A percentile compares a stretch with the other conserved stretches of the same genome.
Evolutionary conservation across 1,140 invertebrate genomes (phyloP).

Genomic region (Idris sp.): DNA sequence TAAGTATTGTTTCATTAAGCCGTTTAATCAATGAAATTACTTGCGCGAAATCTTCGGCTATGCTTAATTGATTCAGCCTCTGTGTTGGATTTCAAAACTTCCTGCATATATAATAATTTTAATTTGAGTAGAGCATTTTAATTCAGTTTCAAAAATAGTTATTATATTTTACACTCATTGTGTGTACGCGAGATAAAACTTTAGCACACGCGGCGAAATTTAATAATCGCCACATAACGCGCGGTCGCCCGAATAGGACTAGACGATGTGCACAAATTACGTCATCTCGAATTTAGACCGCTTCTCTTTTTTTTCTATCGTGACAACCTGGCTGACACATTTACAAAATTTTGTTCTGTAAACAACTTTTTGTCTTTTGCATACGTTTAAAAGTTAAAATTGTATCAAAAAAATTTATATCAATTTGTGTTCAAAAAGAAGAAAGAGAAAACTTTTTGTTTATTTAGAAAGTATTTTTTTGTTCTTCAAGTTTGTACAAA

Average conservation of each 20-base stretch:
- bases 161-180: constrained; percentile 33
- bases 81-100: too few relatives aligned
- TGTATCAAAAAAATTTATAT: too few relatives aligned
- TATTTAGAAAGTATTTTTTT: too few relatives aligned
- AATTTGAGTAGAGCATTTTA: constrained; percentile 55
- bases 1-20: constrained; percentile 55
- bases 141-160: constrained; percentile 56
- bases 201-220: constrained; percentile 49
- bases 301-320: too few relatives aligned
- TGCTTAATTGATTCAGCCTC: constrained; percentile 45
- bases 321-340: too few relatives aligned
- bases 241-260: constrained; percentile 42
- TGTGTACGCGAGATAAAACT: constrained; percentile 44
- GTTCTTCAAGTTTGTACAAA: too few relatives aligned
- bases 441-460: too few relatives aligned
- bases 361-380: constrained; percentile 21
- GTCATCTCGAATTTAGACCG: constrained; percentile 45
- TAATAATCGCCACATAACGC: constrained; percentile 46
- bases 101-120: too few relatives aligned
- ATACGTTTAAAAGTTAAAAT: constrained; percentile 17
- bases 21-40: constrained; percentile 55
- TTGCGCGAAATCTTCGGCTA: constrained; percentile 36
- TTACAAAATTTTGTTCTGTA: constrained; percentile 12
- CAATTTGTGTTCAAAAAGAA: too few relatives aligned
- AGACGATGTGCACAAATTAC: constrained; percentile 54